Percentiles rank a stretch among this genome's conserved stretches.
These are phyloP conservation scores for Colostygia pectinataria DNA, from an alignment of 2,888 invertebrate species.

Conservation along the genomic window DNA sequence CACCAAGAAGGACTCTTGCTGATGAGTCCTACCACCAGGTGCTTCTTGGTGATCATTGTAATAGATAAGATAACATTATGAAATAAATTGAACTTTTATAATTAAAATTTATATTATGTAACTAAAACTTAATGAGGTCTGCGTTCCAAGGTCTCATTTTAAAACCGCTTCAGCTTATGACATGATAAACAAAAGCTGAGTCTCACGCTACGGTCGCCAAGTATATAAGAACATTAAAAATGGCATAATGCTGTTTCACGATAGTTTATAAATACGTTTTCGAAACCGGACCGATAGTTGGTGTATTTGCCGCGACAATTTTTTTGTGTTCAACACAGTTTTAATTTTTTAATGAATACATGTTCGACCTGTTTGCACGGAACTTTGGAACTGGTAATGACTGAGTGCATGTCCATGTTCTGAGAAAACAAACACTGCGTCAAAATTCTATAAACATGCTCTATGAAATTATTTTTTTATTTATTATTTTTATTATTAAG, in stretches of 20 bases:
- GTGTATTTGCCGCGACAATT: slow-evolving; percentile 5
- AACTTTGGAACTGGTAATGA: not conserved
- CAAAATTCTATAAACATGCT: too few relatives aligned
- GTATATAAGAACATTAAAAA: slow-evolving; percentile 31
- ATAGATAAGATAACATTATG: too few relatives aligned
- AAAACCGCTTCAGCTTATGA: slow-evolving; percentile 3
- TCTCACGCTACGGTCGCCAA: slow-evolving; percentile 25
- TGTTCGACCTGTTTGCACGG: slow-evolving; percentile 8
- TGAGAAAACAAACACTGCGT: too few relatives aligned
- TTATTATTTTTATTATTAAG: too few relatives aligned
- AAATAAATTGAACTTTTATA: too few relatives aligned
- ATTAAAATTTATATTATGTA: too few relatives aligned
- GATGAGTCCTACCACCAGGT: too few relatives aligned
- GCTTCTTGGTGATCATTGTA: too few relatives aligned
- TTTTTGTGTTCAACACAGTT: slow-evolving; percentile 17
- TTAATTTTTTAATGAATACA: slow-evolving; percentile 26
- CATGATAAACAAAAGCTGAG: slow-evolving; percentile 1
- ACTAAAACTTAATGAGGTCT: too few relatives aligned
- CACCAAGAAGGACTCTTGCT: too few relatives aligned
- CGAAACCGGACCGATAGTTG: slow-evolving; percentile 21
- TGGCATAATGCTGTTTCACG: slow-evolving; percentile 27
- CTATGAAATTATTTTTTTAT: too few relatives aligned
- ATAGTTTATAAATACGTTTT: slow-evolving; percentile 26
- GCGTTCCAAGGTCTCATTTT: too few relatives aligned
- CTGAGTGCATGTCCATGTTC: not conserved